Evolutionary conservation across 2,113 vertebrate species (phyloP).

Genomic region (Noturus placidus): DNA sequence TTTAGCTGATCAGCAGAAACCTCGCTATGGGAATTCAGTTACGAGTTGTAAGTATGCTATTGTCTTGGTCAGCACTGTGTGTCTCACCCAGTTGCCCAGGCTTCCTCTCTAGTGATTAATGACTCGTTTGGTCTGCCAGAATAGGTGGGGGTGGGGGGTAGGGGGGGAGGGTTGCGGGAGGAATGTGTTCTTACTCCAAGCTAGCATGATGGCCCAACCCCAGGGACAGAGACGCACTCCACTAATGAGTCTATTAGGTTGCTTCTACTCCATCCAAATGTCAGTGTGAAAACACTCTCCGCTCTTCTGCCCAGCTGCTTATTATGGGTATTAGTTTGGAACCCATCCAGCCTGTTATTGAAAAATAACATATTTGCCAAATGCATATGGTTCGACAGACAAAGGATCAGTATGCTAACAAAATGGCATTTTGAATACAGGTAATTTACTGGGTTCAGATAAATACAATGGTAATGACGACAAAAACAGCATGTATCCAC

Average conservation of each 20-base stretch:
- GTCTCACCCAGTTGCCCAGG: slow-evolving; percentile 22
- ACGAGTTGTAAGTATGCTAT: slow-evolving; percentile 14
- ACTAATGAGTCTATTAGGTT: slow-evolving; percentile 59
- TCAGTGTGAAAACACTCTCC: slow-evolving; percentile 43
- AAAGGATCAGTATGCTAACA: slow-evolving; percentile 34
- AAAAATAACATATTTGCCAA: slow-evolving; percentile 25
- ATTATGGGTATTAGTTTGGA: slow-evolving; percentile 44
- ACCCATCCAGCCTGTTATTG: slow-evolving; percentile 6
- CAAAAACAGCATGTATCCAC: slow-evolving; percentile 6
- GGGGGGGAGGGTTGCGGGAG: slow-evolving; percentile 30
- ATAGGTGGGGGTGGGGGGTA: slow-evolving; percentile 30
- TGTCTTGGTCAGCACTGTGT: neutral
- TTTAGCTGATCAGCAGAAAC: slow-evolving; percentile 11
- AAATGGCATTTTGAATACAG: neutral
- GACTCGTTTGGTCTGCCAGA: slow-evolving; percentile 45
- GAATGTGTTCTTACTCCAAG: slow-evolving; percentile 37
- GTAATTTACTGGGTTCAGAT: slow-evolving; percentile 15
- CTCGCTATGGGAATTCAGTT: slow-evolving; percentile 11
- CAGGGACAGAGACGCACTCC: slow-evolving; percentile 43
- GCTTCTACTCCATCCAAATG: slow-evolving; percentile 48
- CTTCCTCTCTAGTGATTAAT: slow-evolving; percentile 57
- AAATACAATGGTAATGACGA: slow-evolving; percentile 7
- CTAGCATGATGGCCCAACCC: slow-evolving; percentile 42
- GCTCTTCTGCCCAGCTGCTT: slow-evolving; percentile 32
- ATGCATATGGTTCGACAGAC: slow-evolving; percentile 15